These are phyloP conservation scores for Noctua janthe DNA, from an alignment of 2,888 invertebrate genomes.

Conservation along the genomic window DNA sequence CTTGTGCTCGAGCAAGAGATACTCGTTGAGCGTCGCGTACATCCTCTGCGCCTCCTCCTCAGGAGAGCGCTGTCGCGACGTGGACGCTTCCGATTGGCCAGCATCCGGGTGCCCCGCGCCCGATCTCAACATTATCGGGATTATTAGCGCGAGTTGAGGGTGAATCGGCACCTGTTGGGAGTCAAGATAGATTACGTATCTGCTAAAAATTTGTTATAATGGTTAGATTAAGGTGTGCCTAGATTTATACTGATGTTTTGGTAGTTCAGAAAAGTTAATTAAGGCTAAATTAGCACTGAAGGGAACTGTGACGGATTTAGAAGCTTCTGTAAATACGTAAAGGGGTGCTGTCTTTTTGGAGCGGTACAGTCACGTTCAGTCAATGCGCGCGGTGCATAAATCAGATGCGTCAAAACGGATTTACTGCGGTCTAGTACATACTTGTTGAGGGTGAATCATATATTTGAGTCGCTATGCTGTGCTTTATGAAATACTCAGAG, in stretches of 20 bases:
- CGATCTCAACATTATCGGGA: constrained; percentile 89
- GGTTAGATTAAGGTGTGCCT: not conserved
- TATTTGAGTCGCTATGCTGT: not conserved
- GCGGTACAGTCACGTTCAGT: not conserved
- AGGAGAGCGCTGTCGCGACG: constrained; percentile 59
- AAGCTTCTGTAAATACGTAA: not conserved
- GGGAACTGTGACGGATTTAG: not conserved
- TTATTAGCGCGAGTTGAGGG: constrained; percentile 84
- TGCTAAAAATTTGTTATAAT: not conserved
- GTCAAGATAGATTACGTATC: not conserved
- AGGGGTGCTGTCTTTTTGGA: not conserved
- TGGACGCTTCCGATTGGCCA: constrained; percentile 79
- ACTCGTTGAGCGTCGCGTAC: constrained; percentile 92
- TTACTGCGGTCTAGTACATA: not conserved
- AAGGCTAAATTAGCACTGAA: not conserved
- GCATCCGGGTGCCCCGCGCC: constrained; percentile 93
- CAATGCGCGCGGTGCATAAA: constrained; percentile 1
- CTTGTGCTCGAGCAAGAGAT: constrained; percentile 92
- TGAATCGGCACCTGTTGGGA: constrained; percentile 86
- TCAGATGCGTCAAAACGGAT: not conserved
- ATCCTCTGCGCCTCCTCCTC: constrained; percentile 79
- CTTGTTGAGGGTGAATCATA: constrained; percentile 26
- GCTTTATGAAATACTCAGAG: not conserved
- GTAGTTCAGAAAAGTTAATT: not conserved
- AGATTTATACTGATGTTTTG: not conserved